Evolutionary conservation across 2,797 vertebrate species (phyloP).

Genomic region (Hippoglossus hippoglossus): DNA sequence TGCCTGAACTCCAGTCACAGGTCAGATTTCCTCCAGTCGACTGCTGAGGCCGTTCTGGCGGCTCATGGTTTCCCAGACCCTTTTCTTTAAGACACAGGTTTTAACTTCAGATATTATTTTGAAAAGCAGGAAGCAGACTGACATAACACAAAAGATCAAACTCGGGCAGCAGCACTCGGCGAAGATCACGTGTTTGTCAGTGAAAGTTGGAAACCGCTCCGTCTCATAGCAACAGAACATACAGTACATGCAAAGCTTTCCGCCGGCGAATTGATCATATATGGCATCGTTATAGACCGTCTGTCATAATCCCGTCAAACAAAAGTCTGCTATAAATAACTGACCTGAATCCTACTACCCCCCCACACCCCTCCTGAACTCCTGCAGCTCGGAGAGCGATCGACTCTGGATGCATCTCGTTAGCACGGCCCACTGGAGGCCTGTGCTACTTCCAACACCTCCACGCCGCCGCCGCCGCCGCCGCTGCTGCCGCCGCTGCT

Average conservation of each 20-base stretch:
- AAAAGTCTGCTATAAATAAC: slow-evolving; percentile 23
- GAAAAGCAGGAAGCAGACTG: no score
- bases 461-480: slow-evolving; percentile 25
- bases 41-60: no score
- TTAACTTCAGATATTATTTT: no score
- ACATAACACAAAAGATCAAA: neutral
- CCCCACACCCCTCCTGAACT: slow-evolving; percentile 29
- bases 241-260: no score
- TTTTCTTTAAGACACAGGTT: no score
- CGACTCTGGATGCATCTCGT: slow-evolving; percentile 58
- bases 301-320: neutral
- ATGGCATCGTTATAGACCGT: neutral
- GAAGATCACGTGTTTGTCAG: neutral
- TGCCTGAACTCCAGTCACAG: no score
- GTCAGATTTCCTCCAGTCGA: no score
- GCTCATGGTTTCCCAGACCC: no score
- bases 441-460: slow-evolving; percentile 71
- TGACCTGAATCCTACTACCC: slow-evolving; percentile 33
- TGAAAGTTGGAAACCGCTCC: neutral
- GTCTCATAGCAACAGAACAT: neutral
- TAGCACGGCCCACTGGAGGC: slow-evolving; percentile 65
- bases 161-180: neutral
- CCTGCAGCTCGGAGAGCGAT: slow-evolving; percentile 35
- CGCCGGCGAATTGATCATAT: no score
- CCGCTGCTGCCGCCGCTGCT: slow-evolving; percentile 18